These are phyloP conservation scores for Acropora yongei DNA, from an alignment of 64 coral and sea anemone genomes.

Conservation along the genomic window DNA sequence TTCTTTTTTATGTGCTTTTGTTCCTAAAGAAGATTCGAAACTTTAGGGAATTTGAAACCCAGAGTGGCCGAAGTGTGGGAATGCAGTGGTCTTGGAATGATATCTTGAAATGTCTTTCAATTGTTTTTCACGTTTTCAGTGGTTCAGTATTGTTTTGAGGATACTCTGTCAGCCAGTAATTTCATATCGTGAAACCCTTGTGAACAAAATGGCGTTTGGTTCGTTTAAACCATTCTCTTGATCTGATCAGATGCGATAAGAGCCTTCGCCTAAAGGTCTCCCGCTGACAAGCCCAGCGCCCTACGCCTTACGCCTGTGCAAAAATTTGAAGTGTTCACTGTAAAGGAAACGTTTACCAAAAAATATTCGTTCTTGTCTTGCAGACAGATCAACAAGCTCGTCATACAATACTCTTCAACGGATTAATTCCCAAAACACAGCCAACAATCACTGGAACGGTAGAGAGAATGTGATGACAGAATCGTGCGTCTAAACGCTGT, in stretches of 20 bases:
- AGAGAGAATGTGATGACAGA: conserved; percentile 35
- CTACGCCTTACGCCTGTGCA: too few species aligned
- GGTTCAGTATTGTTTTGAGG: background rate
- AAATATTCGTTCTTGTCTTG: background rate
- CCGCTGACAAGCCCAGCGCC: too few species aligned
- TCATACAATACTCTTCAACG: background rate
- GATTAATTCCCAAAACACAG: background rate
- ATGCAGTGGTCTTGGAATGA: too few species aligned
- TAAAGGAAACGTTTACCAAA: background rate
- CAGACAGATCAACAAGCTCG: conserved; percentile 5
- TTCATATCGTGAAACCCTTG: too few species aligned
- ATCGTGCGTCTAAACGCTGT: conserved; percentile 15
- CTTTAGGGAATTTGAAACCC: too few species aligned
- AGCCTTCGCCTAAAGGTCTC: too few species aligned
- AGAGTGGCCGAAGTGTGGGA: too few species aligned
- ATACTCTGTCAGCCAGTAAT: too few species aligned
- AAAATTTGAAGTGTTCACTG: too few species aligned
- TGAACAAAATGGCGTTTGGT: too few species aligned
- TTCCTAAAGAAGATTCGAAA: background rate
- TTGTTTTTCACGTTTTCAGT: background rate
- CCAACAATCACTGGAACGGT: conserved; percentile 7
- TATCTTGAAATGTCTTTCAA: background rate
- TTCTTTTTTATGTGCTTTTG: background rate
- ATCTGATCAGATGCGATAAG: too few species aligned
- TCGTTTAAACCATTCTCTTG: too few species aligned